A percentile compares a stretch with the other conserved stretches of the same genome.
Conservation (phyloP, 2,888 invertebrate genomes). For the Apamea monoglypha region DNA sequence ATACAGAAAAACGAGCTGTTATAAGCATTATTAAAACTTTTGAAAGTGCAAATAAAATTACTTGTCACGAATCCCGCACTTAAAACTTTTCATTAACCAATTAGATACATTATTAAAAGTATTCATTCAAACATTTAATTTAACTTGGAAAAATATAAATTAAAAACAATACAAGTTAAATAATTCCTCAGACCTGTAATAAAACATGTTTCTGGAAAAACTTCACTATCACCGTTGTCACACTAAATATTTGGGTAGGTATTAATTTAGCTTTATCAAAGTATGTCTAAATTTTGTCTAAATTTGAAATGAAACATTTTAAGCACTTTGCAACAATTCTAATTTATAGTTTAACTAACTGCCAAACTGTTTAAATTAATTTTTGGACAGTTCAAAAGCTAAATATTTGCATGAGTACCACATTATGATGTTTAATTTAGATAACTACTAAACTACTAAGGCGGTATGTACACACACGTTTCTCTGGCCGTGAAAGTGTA, state of each 20-base stretch:
- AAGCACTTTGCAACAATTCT: constrained; percentile 31
- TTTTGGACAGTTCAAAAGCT: constrained; percentile 15
- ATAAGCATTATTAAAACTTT: background rate
- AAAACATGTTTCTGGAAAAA: background rate
- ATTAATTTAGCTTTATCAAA: constrained; percentile 23
- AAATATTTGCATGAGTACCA: constrained; percentile 11
- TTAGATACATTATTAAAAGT: background rate
- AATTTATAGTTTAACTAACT: constrained; percentile 45
- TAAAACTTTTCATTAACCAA: too few species aligned
- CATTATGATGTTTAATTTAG: background rate
- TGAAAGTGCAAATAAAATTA: background rate
- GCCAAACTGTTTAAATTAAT: constrained; percentile 28
- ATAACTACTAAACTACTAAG: background rate
- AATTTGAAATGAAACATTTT: constrained; percentile 26
- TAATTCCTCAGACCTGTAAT: too few species aligned
- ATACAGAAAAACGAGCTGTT: background rate
- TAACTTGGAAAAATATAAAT: background rate
- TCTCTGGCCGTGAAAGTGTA: background rate
- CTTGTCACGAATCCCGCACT: background rate
- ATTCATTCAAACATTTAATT: background rate
- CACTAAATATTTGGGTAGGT: background rate
- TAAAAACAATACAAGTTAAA: background rate
- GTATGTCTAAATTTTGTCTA: constrained; percentile 11
- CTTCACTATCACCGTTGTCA: background rate
- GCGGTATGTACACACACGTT: background rate